Evolutionary conservation across 2,113 vertebrate species (phyloP).

Genomic region (Marcusenius ussheri): DNA sequence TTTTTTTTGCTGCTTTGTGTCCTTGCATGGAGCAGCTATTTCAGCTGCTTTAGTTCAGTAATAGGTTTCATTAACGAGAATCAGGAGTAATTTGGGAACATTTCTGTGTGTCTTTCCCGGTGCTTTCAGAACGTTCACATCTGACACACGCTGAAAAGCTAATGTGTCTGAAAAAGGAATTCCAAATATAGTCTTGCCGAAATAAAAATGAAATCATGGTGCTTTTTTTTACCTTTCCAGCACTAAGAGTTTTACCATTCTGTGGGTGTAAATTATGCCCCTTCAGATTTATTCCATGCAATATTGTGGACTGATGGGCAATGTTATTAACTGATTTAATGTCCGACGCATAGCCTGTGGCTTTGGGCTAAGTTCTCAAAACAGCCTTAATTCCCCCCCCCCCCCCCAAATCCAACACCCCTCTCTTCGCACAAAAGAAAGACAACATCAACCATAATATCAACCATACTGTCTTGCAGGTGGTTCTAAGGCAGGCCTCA

Average conservation of each 20-base stretch:
- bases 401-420: background rate
- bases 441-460: background rate
- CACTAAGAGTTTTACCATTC: background rate
- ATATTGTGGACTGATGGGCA: background rate
- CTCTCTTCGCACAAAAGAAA: background rate
- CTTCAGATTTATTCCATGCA: background rate
- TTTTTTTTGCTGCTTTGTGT: background rate
- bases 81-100: background rate
- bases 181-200: constrained; percentile 8
- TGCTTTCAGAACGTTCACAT: background rate
- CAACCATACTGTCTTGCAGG: background rate
- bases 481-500: background rate
- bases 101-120: background rate
- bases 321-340: background rate
- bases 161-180: background rate
- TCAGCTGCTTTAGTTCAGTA: background rate
- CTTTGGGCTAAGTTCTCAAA: background rate
- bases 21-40: background rate
- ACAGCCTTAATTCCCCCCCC: background rate
- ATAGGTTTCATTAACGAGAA: background rate
- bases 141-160: background rate
- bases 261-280: constrained; percentile 7
- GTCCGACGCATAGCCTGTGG: background rate
- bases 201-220: constrained; percentile 4
- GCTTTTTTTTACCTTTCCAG: background rate